Conservation (phyloP, 30 jellyfish, hydroid and myxozoan species). For the Nemopilema nomurai region DNA sequence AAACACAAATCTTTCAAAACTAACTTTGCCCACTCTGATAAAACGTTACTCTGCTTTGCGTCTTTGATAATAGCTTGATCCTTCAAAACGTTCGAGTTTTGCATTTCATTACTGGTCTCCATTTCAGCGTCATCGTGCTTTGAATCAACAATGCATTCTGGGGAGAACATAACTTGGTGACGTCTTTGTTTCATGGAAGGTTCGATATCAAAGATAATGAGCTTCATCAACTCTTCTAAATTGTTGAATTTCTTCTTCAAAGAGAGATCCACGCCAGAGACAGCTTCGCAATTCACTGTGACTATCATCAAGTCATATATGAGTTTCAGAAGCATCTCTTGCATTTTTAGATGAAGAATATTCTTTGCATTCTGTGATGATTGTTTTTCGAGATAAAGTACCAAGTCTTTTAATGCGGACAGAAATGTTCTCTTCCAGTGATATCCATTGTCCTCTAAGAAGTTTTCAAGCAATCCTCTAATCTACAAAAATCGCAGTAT, state of each 20-base stretch:
- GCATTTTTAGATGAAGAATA: neutral
- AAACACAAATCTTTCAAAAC: constrained; percentile 5
- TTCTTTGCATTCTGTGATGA: neutral
- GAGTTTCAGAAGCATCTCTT: neutral
- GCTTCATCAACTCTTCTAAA: constrained; percentile 33
- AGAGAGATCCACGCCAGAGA: neutral
- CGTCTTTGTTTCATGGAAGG: neutral
- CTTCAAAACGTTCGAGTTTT: neutral
- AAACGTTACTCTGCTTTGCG: neutral
- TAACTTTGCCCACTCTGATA: constrained; percentile 25
- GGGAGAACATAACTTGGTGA: constrained; percentile 5
- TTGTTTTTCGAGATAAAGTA: constrained; percentile 26
- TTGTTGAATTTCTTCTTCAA: neutral
- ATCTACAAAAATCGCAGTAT: constrained; percentile 18
- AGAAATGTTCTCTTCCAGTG: constrained; percentile 35
- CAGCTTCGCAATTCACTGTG: neutral
- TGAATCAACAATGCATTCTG: neutral
- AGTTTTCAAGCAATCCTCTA: neutral
- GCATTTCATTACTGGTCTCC: neutral
- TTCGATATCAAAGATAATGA: constrained; percentile 13
- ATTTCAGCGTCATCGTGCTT: neutral
- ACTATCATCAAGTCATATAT: neutral
- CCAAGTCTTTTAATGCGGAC: constrained; percentile 3
- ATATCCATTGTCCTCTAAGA: constrained; percentile 6
- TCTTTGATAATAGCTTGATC: neutral